These are phyloP conservation scores for Meandrina meandrites DNA, from an alignment of 92 coral and sea anemone species.

Conservation along the genomic window DNA sequence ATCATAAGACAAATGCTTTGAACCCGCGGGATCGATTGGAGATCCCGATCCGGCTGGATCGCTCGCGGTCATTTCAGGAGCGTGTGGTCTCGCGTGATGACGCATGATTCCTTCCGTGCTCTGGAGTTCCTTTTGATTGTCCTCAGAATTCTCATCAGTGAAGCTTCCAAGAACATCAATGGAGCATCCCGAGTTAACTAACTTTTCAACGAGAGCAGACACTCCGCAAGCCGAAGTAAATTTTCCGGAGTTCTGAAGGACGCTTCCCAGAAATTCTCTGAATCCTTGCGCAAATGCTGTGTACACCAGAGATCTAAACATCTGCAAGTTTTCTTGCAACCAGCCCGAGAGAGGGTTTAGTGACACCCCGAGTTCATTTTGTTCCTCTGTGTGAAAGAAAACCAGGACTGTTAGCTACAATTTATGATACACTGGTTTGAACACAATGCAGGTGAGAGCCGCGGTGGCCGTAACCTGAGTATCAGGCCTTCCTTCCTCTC, in stretches of 20 bases:
- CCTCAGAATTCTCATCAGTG: neutral
- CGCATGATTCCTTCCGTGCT: neutral
- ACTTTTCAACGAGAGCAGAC: conserved; percentile 34
- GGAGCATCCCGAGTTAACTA: conserved; percentile 19
- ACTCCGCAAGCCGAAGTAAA: conserved; percentile 40
- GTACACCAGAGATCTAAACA: conserved; percentile 73
- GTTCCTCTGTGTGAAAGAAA: conserved; percentile 8
- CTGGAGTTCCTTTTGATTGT: neutral
- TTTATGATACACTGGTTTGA: neutral
- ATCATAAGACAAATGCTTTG: neutral
- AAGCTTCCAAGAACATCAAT: neutral
- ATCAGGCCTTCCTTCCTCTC: too few species aligned
- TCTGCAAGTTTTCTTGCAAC: conserved; percentile 42
- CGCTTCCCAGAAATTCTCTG: conserved; percentile 60
- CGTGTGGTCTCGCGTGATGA: neutral
- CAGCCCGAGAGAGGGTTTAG: conserved; percentile 27
- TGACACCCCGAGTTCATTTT: neutral
- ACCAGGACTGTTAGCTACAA: neutral
- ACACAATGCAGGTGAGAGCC: neutral
- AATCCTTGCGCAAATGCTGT: conserved; percentile 74
- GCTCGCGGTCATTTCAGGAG: neutral
- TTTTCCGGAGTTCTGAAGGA: conserved; percentile 63
- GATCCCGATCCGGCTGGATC: neutral
- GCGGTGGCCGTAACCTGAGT: too few species aligned
- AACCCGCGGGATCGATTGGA: neutral